A percentile compares a stretch with the other conserved stretches of the same genome.
These are phyloP conservation scores for Lineus longissimus DNA, from an alignment of 1,140 invertebrate genomes.

Conservation along the genomic window DNA sequence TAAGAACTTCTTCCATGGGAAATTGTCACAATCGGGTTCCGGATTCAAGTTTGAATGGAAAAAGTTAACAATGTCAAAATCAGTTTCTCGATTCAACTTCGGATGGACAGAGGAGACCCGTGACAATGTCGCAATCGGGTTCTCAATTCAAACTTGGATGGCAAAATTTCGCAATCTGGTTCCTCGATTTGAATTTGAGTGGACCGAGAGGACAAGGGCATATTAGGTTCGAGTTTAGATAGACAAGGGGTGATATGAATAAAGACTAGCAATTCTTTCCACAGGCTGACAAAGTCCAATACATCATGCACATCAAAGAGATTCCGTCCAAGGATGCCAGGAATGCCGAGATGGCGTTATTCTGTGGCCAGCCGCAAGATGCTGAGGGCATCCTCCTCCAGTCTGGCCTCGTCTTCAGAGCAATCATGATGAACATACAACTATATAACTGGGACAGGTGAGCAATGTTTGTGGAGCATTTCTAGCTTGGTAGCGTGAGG, in stretches of 20 bases:
- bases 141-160: no score
- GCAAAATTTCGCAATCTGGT: no score
- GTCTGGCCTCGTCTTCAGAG: slow-evolving; percentile 70
- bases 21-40: no score
- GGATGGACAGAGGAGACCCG: no score
- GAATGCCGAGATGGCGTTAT: slow-evolving; percentile 74
- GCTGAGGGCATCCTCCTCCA: slow-evolving; percentile 80
- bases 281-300: slow-evolving; percentile 82
- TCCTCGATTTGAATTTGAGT: no score
- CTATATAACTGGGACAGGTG: slow-evolving; percentile 82
- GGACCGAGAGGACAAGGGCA: no score
- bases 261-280: no score
- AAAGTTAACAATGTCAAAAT: background rate
- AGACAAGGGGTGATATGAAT: no score
- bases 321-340: slow-evolving; percentile 62
- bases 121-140: no score
- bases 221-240: no score
- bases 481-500: background rate
- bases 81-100: background rate
- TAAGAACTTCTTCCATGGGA: no score
- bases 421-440: slow-evolving; percentile 75
- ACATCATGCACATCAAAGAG: slow-evolving; percentile 77
- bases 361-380: slow-evolving; percentile 73
- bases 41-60: no score
- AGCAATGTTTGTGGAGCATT: slow-evolving; percentile 11